Evolutionary conservation across 2,888 invertebrate species (phyloP).

Genomic region (Ditula angustiorana): DNA sequence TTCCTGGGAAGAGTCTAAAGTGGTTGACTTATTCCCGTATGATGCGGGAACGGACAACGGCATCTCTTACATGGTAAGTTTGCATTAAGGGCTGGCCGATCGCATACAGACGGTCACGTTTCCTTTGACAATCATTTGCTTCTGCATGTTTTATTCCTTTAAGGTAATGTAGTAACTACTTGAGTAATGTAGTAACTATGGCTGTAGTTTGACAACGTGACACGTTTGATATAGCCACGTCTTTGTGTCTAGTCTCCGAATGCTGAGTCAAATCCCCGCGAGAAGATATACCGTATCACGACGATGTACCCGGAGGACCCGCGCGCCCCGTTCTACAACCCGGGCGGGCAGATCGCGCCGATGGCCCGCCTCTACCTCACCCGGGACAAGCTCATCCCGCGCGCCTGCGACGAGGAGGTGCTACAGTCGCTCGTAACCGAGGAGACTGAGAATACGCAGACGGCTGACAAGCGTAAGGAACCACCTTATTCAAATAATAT

Average conservation of each 20-base stretch:
- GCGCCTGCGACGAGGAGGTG: slow-evolving; percentile 89
- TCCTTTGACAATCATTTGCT: no score
- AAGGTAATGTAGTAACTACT: no score
- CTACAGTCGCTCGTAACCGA: slow-evolving; percentile 86
- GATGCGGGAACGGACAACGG: slow-evolving; percentile 99
- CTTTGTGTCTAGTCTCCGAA: slow-evolving; percentile 89
- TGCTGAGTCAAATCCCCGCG: slow-evolving; percentile 90
- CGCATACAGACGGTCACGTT: no score
- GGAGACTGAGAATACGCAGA: slow-evolving; percentile 88
- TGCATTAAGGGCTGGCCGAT: no score
- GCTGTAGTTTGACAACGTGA: neutral
- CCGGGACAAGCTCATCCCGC: slow-evolving; percentile 90
- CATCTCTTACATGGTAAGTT: slow-evolving; percentile 93
- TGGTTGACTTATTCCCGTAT: slow-evolving; percentile 95
- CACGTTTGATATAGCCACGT: neutral
- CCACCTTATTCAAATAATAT: no score
- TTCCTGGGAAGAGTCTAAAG: slow-evolving; percentile 94
- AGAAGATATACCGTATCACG: slow-evolving; percentile 95
- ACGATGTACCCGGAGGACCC: slow-evolving; percentile 96
- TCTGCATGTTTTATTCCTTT: no score
- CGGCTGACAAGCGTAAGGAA: slow-evolving; percentile 87
- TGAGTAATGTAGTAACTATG: no score
- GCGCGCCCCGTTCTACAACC: slow-evolving; percentile 96
- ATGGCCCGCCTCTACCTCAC: slow-evolving; percentile 93
- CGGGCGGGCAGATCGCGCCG: slow-evolving; percentile 89